Evolutionary conservation across 2,888 invertebrate species (phyloP).

Genomic region (Hyalella azteca): DNA sequence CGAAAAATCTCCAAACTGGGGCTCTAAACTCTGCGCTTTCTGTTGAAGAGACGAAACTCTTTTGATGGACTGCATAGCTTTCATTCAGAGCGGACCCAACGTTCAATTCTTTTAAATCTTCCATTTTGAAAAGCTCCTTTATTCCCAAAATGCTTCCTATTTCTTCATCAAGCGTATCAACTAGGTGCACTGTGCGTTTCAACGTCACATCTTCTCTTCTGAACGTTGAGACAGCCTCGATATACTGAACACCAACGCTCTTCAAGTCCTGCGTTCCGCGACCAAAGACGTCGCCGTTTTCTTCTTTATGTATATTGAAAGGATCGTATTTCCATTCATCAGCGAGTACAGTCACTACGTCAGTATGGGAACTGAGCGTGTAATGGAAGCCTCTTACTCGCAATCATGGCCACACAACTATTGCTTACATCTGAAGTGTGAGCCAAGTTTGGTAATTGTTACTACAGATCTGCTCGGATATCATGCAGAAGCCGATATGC

Average conservation of each 20-base stretch:
- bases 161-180: constrained; percentile 83
- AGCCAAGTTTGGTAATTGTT: too few species aligned
- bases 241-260: constrained; percentile 76
- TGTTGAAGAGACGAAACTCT: too few species aligned
- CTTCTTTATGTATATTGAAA: constrained; percentile 84
- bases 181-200: constrained; percentile 72
- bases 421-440: too few species aligned
- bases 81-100: constrained; percentile 87
- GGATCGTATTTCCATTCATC: constrained; percentile 90
- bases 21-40: constrained; percentile 72
- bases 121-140: constrained; percentile 74
- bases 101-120: constrained; percentile 78
- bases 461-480: too few species aligned
- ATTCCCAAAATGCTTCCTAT: constrained; percentile 84
- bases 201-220: constrained; percentile 67
- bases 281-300: constrained; percentile 84
- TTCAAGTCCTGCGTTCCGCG: constrained; percentile 92
- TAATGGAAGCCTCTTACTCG: too few species aligned
- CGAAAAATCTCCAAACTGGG: constrained; percentile 69
- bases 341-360: constrained; percentile 92
- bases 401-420: too few species aligned
- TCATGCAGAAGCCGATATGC: too few species aligned
- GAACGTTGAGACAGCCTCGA: constrained; percentile 74
- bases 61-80: constrained; percentile 79
- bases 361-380: constrained; percentile 94